Conservation (phyloP, 2,888 invertebrate genomes). For the Ischnus inquisitorius region DNA sequence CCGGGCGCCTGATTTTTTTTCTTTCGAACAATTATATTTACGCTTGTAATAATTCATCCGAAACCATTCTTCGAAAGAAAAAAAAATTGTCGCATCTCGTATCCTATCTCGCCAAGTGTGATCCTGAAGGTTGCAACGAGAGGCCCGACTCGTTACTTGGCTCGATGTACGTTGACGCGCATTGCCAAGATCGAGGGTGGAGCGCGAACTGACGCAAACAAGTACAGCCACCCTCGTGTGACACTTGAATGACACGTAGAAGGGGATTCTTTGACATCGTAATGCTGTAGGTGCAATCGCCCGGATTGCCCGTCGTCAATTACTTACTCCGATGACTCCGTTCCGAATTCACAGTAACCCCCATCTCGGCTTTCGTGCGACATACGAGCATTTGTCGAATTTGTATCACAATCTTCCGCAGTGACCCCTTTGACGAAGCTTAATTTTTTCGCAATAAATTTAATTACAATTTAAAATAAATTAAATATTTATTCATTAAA, state of each 20-base stretch:
- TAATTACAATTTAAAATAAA: not conserved
- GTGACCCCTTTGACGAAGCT: not conserved
- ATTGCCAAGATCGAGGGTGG: constrained; percentile 54
- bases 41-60: not conserved
- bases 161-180: constrained; percentile 42
- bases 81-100: not conserved
- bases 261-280: constrained; percentile 81
- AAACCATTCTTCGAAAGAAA: not conserved
- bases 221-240: constrained; percentile 71
- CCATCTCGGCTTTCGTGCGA: not conserved
- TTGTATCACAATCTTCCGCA: not conserved
- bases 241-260: constrained; percentile 83
- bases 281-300: constrained; percentile 76
- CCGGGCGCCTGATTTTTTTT: constrained; percentile 21
- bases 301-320: constrained; percentile 77
- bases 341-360: constrained; percentile 18
- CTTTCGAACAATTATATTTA: not conserved
- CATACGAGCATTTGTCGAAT: not conserved
- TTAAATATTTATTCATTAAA: no score
- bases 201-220: constrained; percentile 31
- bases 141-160: constrained; percentile 45
- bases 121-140: not conserved
- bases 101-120: not conserved
- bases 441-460: not conserved
- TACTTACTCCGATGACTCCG: constrained; percentile 75